Conservation (phyloP, 2,888 invertebrate species). For the Eilema griseolum region DNA sequence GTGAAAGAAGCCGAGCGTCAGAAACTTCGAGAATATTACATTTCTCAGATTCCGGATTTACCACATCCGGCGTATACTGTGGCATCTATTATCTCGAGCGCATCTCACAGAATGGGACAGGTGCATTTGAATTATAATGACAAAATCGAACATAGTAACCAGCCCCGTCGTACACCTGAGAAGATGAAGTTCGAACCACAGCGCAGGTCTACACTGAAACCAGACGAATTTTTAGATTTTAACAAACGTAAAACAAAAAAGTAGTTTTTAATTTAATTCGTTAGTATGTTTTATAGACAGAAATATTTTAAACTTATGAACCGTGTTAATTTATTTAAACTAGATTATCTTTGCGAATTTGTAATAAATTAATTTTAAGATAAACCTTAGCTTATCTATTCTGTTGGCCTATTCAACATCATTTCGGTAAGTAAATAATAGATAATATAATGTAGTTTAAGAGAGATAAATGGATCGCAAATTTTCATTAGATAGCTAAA, state of each 20-base stretch:
- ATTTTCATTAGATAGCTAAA: conserved; percentile 18
- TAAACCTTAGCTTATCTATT: background rate
- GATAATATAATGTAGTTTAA: background rate
- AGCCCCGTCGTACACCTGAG: conserved; percentile 24
- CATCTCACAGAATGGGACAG: conserved; percentile 59
- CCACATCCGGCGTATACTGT: conserved; percentile 64
- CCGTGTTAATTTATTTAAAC: background rate
- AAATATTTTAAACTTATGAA: background rate
- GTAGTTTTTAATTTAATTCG: background rate
- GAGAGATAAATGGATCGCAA: conserved; percentile 19
- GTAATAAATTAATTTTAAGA: conserved; percentile 2
- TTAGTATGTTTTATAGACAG: background rate
- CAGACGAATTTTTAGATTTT: conserved; percentile 41
- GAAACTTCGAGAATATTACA: conserved; percentile 58
- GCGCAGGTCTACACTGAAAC: conserved; percentile 65
- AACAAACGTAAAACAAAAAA: background rate
- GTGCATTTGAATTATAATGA: conserved; percentile 61
- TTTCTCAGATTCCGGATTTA: conserved; percentile 67
- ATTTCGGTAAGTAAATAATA: background rate
- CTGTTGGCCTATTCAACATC: background rate
- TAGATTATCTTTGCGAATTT: background rate
- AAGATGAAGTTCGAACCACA: conserved; percentile 59
- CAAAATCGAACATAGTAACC: conserved; percentile 58
- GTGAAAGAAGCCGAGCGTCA: conserved; percentile 45
- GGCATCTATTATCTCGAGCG: conserved; percentile 66